Evolutionary conservation across 2,113 vertebrate species (phyloP).

Genomic region (Phainopepla nitens): DNA sequence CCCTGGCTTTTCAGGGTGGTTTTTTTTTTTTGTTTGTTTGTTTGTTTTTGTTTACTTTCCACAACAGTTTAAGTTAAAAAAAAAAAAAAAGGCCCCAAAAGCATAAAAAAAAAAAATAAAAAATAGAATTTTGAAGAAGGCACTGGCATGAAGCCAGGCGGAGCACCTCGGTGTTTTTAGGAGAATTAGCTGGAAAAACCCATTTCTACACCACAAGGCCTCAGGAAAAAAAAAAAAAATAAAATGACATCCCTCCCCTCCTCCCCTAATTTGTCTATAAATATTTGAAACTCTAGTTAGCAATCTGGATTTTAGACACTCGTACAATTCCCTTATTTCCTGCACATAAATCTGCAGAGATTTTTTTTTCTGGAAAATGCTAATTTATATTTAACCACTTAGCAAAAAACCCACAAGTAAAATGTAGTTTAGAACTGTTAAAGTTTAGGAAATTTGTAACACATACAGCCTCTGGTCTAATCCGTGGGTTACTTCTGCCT

Average conservation of each 20-base stretch:
- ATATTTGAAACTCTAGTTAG: slow-evolving; percentile 43
- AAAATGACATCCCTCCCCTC: not conserved
- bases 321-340: not conserved
- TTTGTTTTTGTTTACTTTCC: not conserved
- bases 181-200: not conserved
- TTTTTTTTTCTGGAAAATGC: not conserved
- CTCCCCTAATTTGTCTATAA: not conserved
- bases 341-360: not conserved
- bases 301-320: slow-evolving; percentile 9
- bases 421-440: not conserved
- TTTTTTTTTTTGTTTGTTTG: too few relatives aligned
- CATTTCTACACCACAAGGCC: not conserved
- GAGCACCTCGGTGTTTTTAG: not conserved
- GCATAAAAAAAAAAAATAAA: not conserved
- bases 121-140: not conserved
- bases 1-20: not conserved
- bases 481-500: not conserved
- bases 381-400: not conserved
- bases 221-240: not conserved
- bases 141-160: not conserved
- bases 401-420: not conserved
- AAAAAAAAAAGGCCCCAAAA: not conserved
- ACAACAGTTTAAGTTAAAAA: fast-evolving
- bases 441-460: not conserved
- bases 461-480: not conserved